Base-by-base conservation (phyloP, 2,113 vertebrate species). In the Cololabis saira region DNA sequence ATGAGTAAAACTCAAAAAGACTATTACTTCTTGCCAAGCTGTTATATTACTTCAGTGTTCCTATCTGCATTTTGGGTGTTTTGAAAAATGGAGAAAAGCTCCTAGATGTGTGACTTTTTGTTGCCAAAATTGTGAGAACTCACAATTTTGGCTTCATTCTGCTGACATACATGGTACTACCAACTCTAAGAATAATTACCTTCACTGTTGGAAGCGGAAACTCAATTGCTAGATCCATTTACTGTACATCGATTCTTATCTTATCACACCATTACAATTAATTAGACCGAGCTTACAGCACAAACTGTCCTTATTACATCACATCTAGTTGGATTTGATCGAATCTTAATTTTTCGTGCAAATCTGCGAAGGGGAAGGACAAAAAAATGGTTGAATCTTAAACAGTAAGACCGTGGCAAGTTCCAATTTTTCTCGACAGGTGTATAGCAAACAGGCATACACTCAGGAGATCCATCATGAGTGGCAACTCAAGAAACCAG, bases 181-280 rank as follows among this genome's bases (percentile, higher is more conserved):
- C 49, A 51, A 51, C 52, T 24, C 68, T 54, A 54, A 64, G 77
- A 82, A 61, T 65, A 61, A 78, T 81, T 74, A 69, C 71, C 80
- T 81, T 81, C 82, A 76, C 15, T 48, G 68, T 56, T 64, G 56
- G 73, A 61, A 41, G 75, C 71, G 71, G 67, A 65, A 80, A 71
- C 65, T 80, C 55, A 51, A 71, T 52, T 54, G 58, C 67, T 53
- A 75, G 67, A 78, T 78, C 77, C 45, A 51, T 80, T 78, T 71
- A n/a, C n/a, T n/a, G n/a, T n/a, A 78, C 71, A 81, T 58, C 17
- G 58, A 73, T 76, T 73, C 71, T 82, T 81, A 88, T 85, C 77
- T 74, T 71, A 76, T 83, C 67, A 41, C 74, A 69, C 7, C 13
- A 47, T 81, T 83, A 80, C 73, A 67, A 87, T 83, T 72, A 76